phyloP scores from a whole-genome alignment of 2,888 invertebrate genomes.

The Clanis bilineata region DNA sequence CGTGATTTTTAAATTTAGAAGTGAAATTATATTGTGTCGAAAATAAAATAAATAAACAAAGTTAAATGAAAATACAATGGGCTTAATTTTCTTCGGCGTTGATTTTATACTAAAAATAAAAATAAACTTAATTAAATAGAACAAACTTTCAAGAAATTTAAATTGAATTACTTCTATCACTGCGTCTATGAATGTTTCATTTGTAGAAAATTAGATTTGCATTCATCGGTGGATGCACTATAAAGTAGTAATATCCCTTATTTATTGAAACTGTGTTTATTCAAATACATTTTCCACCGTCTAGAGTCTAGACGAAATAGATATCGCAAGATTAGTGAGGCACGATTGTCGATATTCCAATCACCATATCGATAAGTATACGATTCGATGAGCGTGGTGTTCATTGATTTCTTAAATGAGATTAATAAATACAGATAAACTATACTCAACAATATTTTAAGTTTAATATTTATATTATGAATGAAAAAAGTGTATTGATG shows the following conservation, averaged over 20 bases:
- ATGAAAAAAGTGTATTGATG: too few relatives aligned
- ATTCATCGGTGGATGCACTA: conserved; percentile 3
- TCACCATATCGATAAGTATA: neutral
- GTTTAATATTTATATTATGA: neutral
- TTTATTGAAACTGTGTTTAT: neutral
- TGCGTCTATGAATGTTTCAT: neutral
- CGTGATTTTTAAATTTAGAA: too few relatives aligned
- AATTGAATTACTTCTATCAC: neutral
- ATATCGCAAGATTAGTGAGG: conserved; percentile 16
- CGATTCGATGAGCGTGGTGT: neutral
- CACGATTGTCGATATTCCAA: neutral
- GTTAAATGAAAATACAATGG: neutral
- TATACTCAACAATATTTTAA: neutral
- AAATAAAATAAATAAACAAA: neutral
- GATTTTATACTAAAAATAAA: neutral
- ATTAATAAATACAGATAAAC: neutral
- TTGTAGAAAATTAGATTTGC: neutral
- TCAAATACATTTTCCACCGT: conserved; percentile 17
- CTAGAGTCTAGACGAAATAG: conserved; percentile 27
- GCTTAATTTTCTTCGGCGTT: neutral
- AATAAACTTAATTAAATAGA: neutral
- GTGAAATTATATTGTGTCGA: too few relatives aligned
- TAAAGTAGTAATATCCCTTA: neutral
- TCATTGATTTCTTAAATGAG: neutral
- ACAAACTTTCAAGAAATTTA: neutral